Conservation (phyloP, 2,888 invertebrate species). For the Graphium colonna region DNA sequence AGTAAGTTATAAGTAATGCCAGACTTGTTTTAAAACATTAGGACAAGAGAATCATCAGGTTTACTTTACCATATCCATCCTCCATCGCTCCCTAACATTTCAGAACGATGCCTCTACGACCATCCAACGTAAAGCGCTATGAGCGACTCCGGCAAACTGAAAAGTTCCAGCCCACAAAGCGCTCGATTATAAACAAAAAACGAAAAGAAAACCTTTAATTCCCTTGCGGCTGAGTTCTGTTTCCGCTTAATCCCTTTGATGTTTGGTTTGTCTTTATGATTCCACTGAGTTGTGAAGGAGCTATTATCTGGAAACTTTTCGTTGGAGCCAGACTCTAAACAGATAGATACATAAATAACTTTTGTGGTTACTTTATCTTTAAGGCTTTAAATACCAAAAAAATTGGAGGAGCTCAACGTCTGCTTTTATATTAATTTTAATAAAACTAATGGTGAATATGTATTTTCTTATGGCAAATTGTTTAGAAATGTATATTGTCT, state of each 20-base stretch:
- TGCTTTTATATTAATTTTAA: too few species aligned
- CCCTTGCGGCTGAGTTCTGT: constrained; percentile 35
- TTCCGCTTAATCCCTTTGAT: constrained; percentile 40
- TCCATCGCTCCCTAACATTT: constrained; percentile 14
- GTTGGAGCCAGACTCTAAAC: too few species aligned
- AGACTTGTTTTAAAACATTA: too few species aligned
- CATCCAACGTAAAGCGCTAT: constrained; percentile 50
- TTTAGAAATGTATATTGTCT: too few species aligned
- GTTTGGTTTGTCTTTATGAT: constrained; percentile 38
- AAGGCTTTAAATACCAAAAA: too few species aligned
- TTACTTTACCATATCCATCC: constrained; percentile 27
- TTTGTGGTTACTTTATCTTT: too few species aligned
- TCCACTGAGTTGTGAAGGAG: constrained; percentile 20
- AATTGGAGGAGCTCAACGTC: too few species aligned
- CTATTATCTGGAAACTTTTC: constrained; percentile 22
- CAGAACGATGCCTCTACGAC: constrained; percentile 35
- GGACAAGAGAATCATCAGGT: too few species aligned
- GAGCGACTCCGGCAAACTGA: constrained; percentile 44
- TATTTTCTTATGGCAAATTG: too few species aligned
- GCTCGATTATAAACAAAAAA: constrained; percentile 63
- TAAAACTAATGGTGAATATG: too few species aligned
- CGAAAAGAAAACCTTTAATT: constrained; percentile 53
- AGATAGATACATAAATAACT: too few species aligned
- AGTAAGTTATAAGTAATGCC: too few species aligned
- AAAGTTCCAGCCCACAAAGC: constrained; percentile 49